phyloP scores from a whole-genome alignment of 1,140 invertebrate genomes.

The Goniozus legneri region DNA sequence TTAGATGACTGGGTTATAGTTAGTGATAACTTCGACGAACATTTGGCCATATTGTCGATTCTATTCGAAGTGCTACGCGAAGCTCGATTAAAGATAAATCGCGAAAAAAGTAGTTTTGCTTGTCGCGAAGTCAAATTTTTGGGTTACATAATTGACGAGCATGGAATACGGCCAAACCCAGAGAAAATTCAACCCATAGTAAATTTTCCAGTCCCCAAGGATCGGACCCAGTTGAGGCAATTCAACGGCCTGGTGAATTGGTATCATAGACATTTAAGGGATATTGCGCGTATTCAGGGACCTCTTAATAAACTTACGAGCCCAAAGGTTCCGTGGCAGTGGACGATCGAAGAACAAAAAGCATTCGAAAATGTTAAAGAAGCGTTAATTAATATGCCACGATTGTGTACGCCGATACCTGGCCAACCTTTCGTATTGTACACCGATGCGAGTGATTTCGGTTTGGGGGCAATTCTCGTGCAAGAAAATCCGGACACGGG shows the following conservation, averaged over 20 bases:
- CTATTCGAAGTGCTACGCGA: conserved; percentile 3
- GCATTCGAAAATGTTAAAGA: conserved; percentile 42
- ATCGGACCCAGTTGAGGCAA: too few relatives aligned
- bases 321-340: conserved; percentile 28
- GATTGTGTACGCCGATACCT: too few relatives aligned
- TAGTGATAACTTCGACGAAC: conserved; percentile 5
- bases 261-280: too few relatives aligned
- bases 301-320: conserved; percentile 29
- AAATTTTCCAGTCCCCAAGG: too few relatives aligned
- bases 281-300: conserved; percentile 29
- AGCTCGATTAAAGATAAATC: conserved; percentile 6
- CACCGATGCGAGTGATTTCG: too few relatives aligned
- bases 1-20: conserved; percentile 4
- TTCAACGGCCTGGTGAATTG: too few relatives aligned
- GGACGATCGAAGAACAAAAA: conserved; percentile 44
- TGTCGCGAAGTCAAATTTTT: conserved; percentile 4
- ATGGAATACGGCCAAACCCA: not conserved
- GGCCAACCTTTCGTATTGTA: too few relatives aligned
- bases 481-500: too few relatives aligned
- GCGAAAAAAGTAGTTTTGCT: conserved; percentile 10
- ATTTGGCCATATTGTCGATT: not conserved
- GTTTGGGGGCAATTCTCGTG: too few relatives aligned
- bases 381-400: too few relatives aligned
- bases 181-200: not conserved
- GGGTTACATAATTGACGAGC: not conserved